A percentile compares a stretch with the other conserved stretches of the same genome.
phyloP scores from a whole-genome alignment of 1,140 invertebrate genomes.

The Leptonema lineaticorne region DNA sequence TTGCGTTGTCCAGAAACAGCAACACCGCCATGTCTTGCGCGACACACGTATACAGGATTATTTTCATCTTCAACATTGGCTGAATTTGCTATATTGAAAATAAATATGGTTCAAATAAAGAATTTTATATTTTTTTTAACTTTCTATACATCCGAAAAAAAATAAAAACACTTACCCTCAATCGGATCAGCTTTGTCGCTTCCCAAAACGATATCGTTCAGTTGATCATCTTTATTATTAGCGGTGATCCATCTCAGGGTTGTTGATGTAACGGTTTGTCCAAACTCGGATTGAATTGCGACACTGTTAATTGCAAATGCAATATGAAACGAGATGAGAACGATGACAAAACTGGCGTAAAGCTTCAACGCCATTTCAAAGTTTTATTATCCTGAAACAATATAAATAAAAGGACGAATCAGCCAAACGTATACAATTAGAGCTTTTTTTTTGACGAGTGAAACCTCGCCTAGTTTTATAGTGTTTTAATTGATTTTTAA shows the following conservation, averaged over 20 bases:
- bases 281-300: slow-evolving; percentile 47
- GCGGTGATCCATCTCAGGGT: slow-evolving; percentile 49
- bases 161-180: slow-evolving; percentile 21
- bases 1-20: slow-evolving; percentile 69
- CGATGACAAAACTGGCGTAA: neutral
- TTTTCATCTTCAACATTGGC: slow-evolving; percentile 32
- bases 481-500: slow-evolving; percentile 13
- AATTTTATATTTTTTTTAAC: neutral
- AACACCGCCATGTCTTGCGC: slow-evolving; percentile 66
- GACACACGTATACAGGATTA: slow-evolving; percentile 71
- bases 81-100: slow-evolving; percentile 21
- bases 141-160: neutral
- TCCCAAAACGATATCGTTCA: slow-evolving; percentile 48
- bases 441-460: neutral
- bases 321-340: neutral
- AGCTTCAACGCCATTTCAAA: slow-evolving; percentile 8
- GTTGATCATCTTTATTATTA: slow-evolving; percentile 37
- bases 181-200: slow-evolving; percentile 23
- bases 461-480: slow-evolving; percentile 21
- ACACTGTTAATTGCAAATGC: slow-evolving; percentile 37
- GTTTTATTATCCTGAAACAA: slow-evolving; percentile 27
- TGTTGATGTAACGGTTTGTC: slow-evolving; percentile 51
- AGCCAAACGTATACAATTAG: slow-evolving; percentile 4
- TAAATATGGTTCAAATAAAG: neutral
- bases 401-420: too few relatives aligned